These are phyloP conservation scores for Acanthurus lineatus DNA, from an alignment of 2,797 vertebrate genomes.

Conservation along the genomic window DNA sequence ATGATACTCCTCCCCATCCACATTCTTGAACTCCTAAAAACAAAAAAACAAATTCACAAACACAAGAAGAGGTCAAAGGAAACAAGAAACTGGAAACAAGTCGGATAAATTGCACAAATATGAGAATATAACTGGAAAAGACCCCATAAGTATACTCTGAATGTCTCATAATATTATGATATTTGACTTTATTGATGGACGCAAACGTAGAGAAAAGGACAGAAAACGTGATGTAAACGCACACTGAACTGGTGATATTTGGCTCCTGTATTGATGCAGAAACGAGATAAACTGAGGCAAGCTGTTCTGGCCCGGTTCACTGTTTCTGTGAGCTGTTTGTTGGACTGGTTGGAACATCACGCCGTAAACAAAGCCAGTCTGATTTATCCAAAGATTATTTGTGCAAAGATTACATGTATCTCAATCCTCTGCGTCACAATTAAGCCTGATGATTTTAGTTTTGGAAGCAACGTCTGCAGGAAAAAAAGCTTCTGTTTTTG, in stretches of 20 bases:
- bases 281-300: conserved; percentile 38
- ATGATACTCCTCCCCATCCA: conserved; percentile 91
- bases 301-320: conserved; percentile 43
- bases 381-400: conserved; percentile 44
- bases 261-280: background rate
- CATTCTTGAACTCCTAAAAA: conserved; percentile 94
- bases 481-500: too few relatives aligned
- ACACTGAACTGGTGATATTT: too few relatives aligned
- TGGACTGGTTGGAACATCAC: conserved; percentile 21
- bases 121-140: background rate
- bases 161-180: too few relatives aligned
- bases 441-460: conserved; percentile 9
- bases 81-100: background rate
- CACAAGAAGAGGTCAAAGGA: background rate
- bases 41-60: conserved; percentile 8
- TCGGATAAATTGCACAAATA: background rate
- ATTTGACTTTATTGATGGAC: too few relatives aligned
- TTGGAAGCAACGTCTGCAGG: conserved; percentile 14
- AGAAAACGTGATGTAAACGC: too few relatives aligned
- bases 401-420: conserved; percentile 35
- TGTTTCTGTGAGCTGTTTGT: conserved; percentile 37
- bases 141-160: background rate
- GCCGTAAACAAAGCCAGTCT: conserved; percentile 45
- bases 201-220: too few relatives aligned
- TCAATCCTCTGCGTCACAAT: conserved; percentile 16